Evolutionary conservation across 2,888 invertebrate species (phyloP).

Genomic region (Epinotia bilunana): DNA sequence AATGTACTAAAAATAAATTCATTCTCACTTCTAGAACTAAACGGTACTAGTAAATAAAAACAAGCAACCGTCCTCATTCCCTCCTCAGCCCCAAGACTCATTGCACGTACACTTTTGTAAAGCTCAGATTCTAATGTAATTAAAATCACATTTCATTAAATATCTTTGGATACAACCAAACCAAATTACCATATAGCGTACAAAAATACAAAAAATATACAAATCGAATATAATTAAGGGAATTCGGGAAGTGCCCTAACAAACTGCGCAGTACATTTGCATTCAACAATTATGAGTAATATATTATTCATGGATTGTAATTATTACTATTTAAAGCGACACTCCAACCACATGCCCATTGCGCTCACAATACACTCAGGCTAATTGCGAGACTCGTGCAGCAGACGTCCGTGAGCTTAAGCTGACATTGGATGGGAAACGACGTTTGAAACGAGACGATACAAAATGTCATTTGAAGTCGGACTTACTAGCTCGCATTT

Average conservation of each 20-base stretch:
- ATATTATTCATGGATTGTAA: constrained; percentile 40
- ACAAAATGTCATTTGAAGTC: not conserved
- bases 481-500: no score
- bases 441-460: not conserved
- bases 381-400: not conserved
- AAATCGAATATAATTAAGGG: constrained; percentile 65
- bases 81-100: constrained; percentile 65
- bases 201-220: constrained; percentile 83
- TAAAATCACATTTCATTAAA: constrained; percentile 82
- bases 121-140: constrained; percentile 77
- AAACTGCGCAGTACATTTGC: constrained; percentile 48
- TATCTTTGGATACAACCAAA: constrained; percentile 84
- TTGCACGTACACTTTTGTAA: constrained; percentile 80
- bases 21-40: constrained; percentile 51
- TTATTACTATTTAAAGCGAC: constrained; percentile 3
- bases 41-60: constrained; percentile 59
- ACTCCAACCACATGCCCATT: not conserved
- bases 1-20: constrained; percentile 50
- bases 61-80: constrained; percentile 63
- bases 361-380: not conserved
- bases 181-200: constrained; percentile 78
- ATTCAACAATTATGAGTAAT: constrained; percentile 36
- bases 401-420: not conserved
- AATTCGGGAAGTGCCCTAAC: constrained; percentile 53
- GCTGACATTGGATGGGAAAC: not conserved